Base-by-base conservation (phyloP, 64 coral and sea anemone genomes). In the Trachythela sp. region DNA sequence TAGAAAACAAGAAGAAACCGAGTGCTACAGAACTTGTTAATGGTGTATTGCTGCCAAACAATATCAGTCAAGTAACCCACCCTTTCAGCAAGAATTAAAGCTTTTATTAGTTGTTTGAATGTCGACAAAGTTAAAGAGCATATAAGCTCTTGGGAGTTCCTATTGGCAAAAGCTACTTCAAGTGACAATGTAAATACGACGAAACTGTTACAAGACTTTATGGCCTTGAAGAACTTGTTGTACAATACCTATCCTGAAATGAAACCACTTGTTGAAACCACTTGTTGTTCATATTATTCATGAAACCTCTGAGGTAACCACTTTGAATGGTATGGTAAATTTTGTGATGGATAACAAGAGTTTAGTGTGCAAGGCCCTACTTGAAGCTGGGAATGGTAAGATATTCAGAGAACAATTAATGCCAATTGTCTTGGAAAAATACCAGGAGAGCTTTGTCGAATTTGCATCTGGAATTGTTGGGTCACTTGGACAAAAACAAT, bases 381-480 rank as follows among this genome's bases (percentile, higher is more conserved):
- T 80, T 38, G 34, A 80, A 37, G 75, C 75, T 38, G 75, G 35
- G 35, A 80, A 80, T 80, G 75, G 75, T 14, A 80, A 4, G 30
- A 0, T 80, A 36, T 36, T 80, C 17, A 2, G 33, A 35, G 33
- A 80, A 80, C 8, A 13, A 35, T 80, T 80, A 39, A 80, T 80
- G 32, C 4, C 6, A 30, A 0, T 80, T 34, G 34, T 80, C 35
- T 35, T 2, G 0, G 75, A 80, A 18, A 80, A 80, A 35, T 36
- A 89, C 2, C 0, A 40, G 26, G 70, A 43, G 10, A 38, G 77
- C 48, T 77, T 89, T 2, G 31, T 89, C 22, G 87, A 89, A 36
- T 89, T 89, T 45, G 68, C 75, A 27, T 80, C 38, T 89, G 70
- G 87, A 22, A 41, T 77, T 20, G 42, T 89, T 29, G 87, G 43